phyloP scores from a whole-genome alignment of 2,113 vertebrate species.

The Planiliza haematocheilus region DNA sequence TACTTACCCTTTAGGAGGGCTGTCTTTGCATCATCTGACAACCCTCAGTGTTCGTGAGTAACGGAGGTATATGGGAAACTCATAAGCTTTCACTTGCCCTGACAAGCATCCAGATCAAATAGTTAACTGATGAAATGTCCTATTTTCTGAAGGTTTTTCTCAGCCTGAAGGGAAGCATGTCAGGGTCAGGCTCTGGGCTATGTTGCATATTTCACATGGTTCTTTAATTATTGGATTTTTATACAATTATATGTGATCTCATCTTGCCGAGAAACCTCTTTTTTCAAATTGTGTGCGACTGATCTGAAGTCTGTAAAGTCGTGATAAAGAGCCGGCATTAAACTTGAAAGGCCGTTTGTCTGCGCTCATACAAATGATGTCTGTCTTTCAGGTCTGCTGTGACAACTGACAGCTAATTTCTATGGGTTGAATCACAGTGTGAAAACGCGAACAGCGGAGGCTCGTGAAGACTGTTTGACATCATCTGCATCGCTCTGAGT shows the following conservation, averaged over 20 bases:
- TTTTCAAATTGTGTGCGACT: not conserved
- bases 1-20: constrained; percentile 49
- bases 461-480: constrained; percentile 4
- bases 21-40: constrained; percentile 74
- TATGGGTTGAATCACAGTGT: not conserved
- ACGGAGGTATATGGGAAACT: constrained; percentile 35
- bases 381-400: not conserved
- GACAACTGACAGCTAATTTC: constrained; percentile 14
- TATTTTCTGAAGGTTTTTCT: constrained; percentile 28
- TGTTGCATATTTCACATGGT: constrained; percentile 17
- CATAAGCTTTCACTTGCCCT: constrained; percentile 47
- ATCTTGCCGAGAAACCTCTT: not conserved
- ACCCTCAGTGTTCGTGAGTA: constrained; percentile 45
- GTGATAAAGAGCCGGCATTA: not conserved
- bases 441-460: not conserved
- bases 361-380: not conserved
- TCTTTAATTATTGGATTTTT: not conserved
- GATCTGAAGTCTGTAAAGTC: not conserved
- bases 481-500: constrained; percentile 12
- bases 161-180: constrained; percentile 13
- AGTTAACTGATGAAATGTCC: constrained; percentile 53
- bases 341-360: constrained; percentile 8
- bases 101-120: constrained; percentile 63
- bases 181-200: constrained; percentile 16
- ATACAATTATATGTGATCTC: not conserved